Evolutionary conservation across 2,797 vertebrate species (phyloP), one percentile per base, ranked within the genome.

Genomic region (Sebastes steindachneri): DNA sequence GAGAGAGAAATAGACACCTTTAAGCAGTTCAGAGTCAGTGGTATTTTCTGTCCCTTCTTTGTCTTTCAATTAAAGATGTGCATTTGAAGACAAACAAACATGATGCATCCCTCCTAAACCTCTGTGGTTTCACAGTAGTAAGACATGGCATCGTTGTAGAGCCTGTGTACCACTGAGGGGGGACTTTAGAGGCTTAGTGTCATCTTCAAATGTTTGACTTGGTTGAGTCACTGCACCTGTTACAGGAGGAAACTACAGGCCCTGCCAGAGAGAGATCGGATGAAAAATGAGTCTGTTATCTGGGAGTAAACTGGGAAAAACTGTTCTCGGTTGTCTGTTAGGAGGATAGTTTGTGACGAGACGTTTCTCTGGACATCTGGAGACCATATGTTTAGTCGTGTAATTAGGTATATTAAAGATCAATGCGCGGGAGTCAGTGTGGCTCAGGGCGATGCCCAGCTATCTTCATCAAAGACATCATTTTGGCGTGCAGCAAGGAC

Each of bases 331-430:
- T 45, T 8, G 48, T 21, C 4, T 68, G 62, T 33, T 33, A 31
- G 15, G 31, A 48, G 62, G n/a, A 21, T 26, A 14, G 28, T 73
- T 54, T 68, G 54, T 68, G 12, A 60, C 3, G 7, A 51, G 33
- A 48, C 14, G 3, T 77, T 62, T 10, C 48, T 14, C 12, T 31
- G 15, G 8, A 74, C 84, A 89, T 88, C 83, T 92, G 79, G 54
- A 54, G 63, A 54, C 75, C 86, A 69, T 60, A 80, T 86, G 83
- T 77, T 57, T 25, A 25, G 71, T 51, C 83, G 69, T 94, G 77
- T 91, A 90, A 91, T 93, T 92, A 72, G 17, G 35, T 6, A 15
- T 59, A 25, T 80, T 55, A 29, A 69, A 83, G 68, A 83, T 82
- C 67, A 69, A 29, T 76, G 58, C 7, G 17, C 1, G 23, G 28